phyloP scores from a whole-genome alignment of 2,888 invertebrate species.

The Ephialtes manifestator region DNA sequence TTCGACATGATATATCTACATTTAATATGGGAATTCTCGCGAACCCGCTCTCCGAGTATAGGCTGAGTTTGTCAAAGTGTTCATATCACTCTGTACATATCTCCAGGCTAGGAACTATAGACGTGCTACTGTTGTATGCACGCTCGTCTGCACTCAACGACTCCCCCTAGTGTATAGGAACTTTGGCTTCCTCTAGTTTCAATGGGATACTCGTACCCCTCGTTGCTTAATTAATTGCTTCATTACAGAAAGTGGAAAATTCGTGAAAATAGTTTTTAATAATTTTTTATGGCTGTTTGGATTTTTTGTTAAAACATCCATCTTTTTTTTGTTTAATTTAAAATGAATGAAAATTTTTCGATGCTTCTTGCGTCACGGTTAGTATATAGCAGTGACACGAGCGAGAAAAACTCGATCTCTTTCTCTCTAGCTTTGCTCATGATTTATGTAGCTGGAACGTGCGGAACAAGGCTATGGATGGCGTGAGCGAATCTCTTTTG shows the following conservation, averaged over 20 bases:
- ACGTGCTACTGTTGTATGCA: slow-evolving; percentile 29
- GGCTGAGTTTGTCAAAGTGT: slow-evolving; percentile 45
- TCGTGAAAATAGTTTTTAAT: not conserved
- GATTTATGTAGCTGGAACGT: slow-evolving; percentile 61
- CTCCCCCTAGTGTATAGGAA: not conserved
- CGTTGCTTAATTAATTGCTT: slow-evolving; percentile 9
- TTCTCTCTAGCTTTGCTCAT: slow-evolving; percentile 18
- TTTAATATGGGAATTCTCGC: slow-evolving; percentile 67
- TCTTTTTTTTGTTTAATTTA: not conserved
- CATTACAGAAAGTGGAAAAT: slow-evolving; percentile 2
- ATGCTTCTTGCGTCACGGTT: not conserved
- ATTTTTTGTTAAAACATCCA: not conserved
- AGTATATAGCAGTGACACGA: slow-evolving; percentile 5
- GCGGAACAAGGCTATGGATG: slow-evolving; percentile 55
- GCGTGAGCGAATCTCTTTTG: slow-evolving; percentile 38
- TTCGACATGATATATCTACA: slow-evolving; percentile 55
- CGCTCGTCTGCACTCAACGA: slow-evolving; percentile 9
- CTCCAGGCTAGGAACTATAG: slow-evolving; percentile 35
- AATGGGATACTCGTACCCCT: slow-evolving; percentile 3
- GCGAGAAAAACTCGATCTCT: slow-evolving; percentile 35
- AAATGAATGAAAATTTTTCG: slow-evolving; percentile 4
- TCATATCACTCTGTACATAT: slow-evolving; percentile 48
- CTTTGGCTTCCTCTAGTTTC: slow-evolving; percentile 16
- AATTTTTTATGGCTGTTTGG: not conserved
- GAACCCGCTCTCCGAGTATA: slow-evolving; percentile 31